Conservation (phyloP, 2,888 invertebrate species). For the Mythimna lalbum region DNA sequence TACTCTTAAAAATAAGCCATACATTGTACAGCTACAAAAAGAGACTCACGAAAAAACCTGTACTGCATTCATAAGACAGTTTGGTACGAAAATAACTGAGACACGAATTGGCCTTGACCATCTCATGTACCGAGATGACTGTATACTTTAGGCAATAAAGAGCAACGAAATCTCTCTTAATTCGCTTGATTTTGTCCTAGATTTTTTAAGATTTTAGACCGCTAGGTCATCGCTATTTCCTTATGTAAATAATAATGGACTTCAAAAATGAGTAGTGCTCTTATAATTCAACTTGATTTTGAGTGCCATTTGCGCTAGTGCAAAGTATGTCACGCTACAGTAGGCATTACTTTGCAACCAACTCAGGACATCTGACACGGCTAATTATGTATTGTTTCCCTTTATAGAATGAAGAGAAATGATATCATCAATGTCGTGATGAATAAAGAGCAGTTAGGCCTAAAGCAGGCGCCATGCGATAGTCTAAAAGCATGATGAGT, state of each 20-base stretch:
- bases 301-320: background rate
- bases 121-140: constrained; percentile 43
- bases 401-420: constrained; percentile 25
- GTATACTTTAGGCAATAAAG: constrained; percentile 48
- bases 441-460: constrained; percentile 41
- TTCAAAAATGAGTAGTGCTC: background rate
- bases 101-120: constrained; percentile 57
- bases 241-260: background rate
- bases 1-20: constrained; percentile 3
- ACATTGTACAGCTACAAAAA: constrained; percentile 22
- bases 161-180: constrained; percentile 26
- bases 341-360: constrained; percentile 10
- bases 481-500: constrained; percentile 21
- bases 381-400: constrained; percentile 41
- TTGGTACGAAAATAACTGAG: constrained; percentile 55
- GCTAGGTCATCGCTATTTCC: background rate
- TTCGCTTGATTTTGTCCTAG: constrained; percentile 17
- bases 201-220: background rate
- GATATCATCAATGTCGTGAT: constrained; percentile 23
- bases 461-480: constrained; percentile 14
- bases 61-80: constrained; percentile 40
- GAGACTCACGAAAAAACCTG: constrained; percentile 34
- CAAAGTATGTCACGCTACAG: constrained; percentile 4
- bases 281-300: constrained; percentile 9
- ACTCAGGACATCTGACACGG: background rate